Conservation (phyloP, 2,888 invertebrate species). For the Sisyra nigra region DNA sequence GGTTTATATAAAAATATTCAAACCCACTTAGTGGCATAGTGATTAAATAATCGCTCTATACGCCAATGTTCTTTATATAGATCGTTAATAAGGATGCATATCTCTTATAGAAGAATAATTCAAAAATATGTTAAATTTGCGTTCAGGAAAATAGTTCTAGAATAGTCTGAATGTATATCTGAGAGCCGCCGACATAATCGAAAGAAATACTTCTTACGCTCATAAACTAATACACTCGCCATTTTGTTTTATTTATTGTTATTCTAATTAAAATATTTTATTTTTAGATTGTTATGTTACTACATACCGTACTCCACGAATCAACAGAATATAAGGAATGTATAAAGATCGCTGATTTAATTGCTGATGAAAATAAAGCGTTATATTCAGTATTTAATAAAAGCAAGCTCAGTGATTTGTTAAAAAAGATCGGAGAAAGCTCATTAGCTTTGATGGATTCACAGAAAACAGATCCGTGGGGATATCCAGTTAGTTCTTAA, state of each 20-base stretch:
- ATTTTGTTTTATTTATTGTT: conserved; percentile 10
- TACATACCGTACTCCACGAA: conserved; percentile 64
- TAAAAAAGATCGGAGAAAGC: conserved; percentile 63
- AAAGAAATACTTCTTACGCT: no score
- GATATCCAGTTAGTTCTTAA: conserved; percentile 31
- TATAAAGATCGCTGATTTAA: conserved; percentile 58
- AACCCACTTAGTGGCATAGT: no score
- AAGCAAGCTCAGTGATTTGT: conserved; percentile 57
- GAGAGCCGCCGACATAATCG: no score
- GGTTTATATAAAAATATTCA: no score
- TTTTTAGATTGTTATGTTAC: conserved; percentile 40
- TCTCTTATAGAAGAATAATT: no score
- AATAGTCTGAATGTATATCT: no score
- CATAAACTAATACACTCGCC: no score
- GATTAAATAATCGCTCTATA: no score
- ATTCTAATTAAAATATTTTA: background rate
- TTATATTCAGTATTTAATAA: conserved; percentile 70
- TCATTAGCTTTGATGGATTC: conserved; percentile 53
- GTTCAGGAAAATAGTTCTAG: no score
- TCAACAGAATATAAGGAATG: conserved; percentile 63
- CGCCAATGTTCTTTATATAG: no score
- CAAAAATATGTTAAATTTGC: no score
- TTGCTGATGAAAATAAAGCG: conserved; percentile 62
- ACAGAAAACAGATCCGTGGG: conserved; percentile 69
- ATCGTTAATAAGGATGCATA: no score